These are phyloP conservation scores for Dicyrtomina minuta DNA, from an alignment of 2,888 invertebrate genomes.

Conservation along the genomic window DNA sequence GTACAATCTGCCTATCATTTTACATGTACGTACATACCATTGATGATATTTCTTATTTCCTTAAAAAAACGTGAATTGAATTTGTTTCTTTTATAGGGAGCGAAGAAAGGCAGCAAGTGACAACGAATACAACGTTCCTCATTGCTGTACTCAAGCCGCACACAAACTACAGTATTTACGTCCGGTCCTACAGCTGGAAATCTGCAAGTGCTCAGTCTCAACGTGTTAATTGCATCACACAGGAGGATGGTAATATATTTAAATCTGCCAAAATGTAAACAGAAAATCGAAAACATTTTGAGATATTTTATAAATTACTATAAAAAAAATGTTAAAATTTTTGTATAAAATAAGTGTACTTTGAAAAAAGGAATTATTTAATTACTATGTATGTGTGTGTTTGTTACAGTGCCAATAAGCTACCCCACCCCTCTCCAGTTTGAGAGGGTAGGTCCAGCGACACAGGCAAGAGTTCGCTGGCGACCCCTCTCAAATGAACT, in stretches of 20 bases:
- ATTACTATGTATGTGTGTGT: too few relatives aligned
- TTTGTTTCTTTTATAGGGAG: conserved; percentile 32
- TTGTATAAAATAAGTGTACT: not conserved
- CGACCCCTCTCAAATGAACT: conserved; percentile 40
- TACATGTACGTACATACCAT: too few relatives aligned
- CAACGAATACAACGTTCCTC: conserved; percentile 26
- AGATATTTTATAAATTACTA: too few relatives aligned
- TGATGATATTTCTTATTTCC: too few relatives aligned
- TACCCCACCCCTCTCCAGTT: conserved; percentile 32
- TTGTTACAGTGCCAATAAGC: conserved; percentile 37
- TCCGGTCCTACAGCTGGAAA: conserved; percentile 44
- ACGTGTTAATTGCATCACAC: conserved; percentile 38
- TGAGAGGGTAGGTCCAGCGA: conserved; percentile 41
- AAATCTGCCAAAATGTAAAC: too few relatives aligned
- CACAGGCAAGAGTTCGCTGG: conserved; percentile 45
- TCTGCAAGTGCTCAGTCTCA: conserved; percentile 44
- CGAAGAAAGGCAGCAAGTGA: conserved; percentile 47
- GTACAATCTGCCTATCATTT: too few relatives aligned
- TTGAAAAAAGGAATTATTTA: not conserved
- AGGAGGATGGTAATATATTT: conserved; percentile 40
- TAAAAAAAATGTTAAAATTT: not conserved
- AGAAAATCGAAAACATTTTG: too few relatives aligned
- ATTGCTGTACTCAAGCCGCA: conserved; percentile 43
- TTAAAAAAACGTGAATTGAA: too few relatives aligned
- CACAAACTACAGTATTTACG: conserved; percentile 50